A percentile compares a stretch with the other conserved stretches of the same genome.
These are phyloP conservation scores for Psilopogon haemacephalus DNA, from an alignment of 2,113 vertebrate genomes.

Conservation along the genomic window DNA sequence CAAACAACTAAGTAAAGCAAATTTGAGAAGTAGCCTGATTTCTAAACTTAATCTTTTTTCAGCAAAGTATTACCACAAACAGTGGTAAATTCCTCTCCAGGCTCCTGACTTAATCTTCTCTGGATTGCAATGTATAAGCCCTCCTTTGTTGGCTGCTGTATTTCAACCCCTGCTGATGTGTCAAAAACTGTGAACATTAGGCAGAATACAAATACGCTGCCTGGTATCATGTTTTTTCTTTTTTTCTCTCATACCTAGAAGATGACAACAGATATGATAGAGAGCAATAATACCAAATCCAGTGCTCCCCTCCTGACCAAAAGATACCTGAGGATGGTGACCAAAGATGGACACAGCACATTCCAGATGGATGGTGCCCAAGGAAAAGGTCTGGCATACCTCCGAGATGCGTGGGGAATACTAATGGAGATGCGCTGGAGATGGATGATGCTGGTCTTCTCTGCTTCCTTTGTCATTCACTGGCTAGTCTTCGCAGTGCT, in stretches of 20 bases:
- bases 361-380: constrained; percentile 73
- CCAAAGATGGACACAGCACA: constrained; percentile 91
- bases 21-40: not conserved
- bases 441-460: constrained; percentile 94
- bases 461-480: constrained; percentile 90
- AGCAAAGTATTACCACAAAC: constrained; percentile 56
- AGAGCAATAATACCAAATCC: constrained; percentile 78
- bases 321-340: constrained; percentile 83
- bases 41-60: constrained; percentile 57
- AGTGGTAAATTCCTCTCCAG: constrained; percentile 63
- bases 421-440: constrained; percentile 94
- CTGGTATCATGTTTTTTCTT: not conserved
- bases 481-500: constrained; percentile 96
- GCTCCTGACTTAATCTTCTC: constrained; percentile 69
- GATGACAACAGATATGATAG: constrained; percentile 62
- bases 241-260: constrained; percentile 38
- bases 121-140: constrained; percentile 68
- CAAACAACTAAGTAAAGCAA: constrained; percentile 24
- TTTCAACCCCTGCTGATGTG: constrained; percentile 65
- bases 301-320: constrained; percentile 82
- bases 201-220: constrained; percentile 11
- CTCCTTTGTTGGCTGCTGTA: constrained; percentile 62
- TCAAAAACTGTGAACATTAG: constrained; percentile 61
- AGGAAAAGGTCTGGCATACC: constrained; percentile 78
- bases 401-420: constrained; percentile 92